phyloP scores from a whole-genome alignment of 1,140 invertebrate genomes.

The Drusus annulatus region DNA sequence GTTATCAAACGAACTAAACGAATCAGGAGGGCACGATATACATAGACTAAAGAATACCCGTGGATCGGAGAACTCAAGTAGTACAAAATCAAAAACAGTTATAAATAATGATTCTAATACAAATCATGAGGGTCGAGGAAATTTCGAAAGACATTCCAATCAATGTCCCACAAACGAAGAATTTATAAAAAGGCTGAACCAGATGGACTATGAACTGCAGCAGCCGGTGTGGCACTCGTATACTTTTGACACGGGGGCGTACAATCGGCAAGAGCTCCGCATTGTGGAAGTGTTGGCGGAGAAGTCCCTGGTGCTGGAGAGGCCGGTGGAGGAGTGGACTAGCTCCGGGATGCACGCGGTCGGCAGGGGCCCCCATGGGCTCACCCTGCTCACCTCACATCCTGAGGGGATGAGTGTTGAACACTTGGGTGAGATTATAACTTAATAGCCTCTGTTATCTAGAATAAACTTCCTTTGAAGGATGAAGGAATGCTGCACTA shows the following conservation, averaged over 20 bases:
- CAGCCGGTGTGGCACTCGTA: constrained; percentile 50
- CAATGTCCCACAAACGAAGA: constrained; percentile 28
- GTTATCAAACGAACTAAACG: too few species aligned
- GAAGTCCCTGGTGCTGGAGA: constrained; percentile 44
- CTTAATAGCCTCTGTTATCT: too few species aligned
- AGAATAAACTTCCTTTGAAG: too few species aligned
- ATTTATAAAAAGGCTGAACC: constrained; percentile 14
- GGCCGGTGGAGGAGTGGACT: constrained; percentile 50
- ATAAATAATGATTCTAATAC: too few species aligned
- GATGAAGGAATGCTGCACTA: too few species aligned
- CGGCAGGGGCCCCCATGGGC: constrained; percentile 44
- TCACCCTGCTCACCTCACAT: constrained; percentile 46
- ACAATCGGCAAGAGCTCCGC: constrained; percentile 51
- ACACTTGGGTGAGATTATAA: constrained; percentile 42
- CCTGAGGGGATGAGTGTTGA: constrained; percentile 38
- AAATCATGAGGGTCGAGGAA: background rate
- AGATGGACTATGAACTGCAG: constrained; percentile 30
- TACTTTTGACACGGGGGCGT: constrained; percentile 47
- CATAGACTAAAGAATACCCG: too few species aligned
- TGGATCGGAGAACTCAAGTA: too few species aligned
- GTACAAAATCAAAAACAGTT: too few species aligned
- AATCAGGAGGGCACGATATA: too few species aligned
- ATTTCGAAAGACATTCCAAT: background rate
- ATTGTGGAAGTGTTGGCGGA: constrained; percentile 52
- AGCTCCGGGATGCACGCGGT: constrained; percentile 43